Percentiles rank a stretch among this genome's conserved stretches.
These are phyloP conservation scores for Bombyx mori DNA, from an alignment of 1,140 invertebrate species.

Conservation along the genomic window DNA sequence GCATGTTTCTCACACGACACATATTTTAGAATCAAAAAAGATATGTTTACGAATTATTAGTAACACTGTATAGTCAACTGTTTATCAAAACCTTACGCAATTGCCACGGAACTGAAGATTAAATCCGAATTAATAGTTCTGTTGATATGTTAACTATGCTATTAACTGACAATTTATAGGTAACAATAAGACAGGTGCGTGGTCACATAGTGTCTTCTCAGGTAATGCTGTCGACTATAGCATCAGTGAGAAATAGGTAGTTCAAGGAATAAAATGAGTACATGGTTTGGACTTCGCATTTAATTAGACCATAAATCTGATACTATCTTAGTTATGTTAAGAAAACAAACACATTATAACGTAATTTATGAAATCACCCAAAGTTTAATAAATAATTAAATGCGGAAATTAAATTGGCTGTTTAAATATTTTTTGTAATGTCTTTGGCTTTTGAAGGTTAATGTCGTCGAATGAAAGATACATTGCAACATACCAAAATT, in stretches of 20 bases:
- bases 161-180: slow-evolving; percentile 28
- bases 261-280: slow-evolving; percentile 40
- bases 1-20: no score
- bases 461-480: no score
- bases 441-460: no score
- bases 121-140: slow-evolving; percentile 26
- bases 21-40: no score
- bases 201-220: slow-evolving; percentile 9
- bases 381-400: no score
- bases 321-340: slow-evolving; percentile 1
- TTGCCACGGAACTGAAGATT: slow-evolving; percentile 29
- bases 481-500: no score
- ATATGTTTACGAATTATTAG: no score
- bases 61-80: no score
- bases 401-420: no score
- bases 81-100: no score
- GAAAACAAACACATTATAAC: slow-evolving; percentile 1
- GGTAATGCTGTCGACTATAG: background rate
- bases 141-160: slow-evolving; percentile 27
- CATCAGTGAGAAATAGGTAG: slow-evolving; percentile 37
- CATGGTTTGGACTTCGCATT: slow-evolving; percentile 22
- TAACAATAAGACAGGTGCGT: slow-evolving; percentile 27
- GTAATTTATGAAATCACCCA: background rate
- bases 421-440: no score
- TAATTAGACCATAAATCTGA: slow-evolving; percentile 28